Conservation (phyloP, 2,113 vertebrate species). For the Ovibos moschatus region DNA sequence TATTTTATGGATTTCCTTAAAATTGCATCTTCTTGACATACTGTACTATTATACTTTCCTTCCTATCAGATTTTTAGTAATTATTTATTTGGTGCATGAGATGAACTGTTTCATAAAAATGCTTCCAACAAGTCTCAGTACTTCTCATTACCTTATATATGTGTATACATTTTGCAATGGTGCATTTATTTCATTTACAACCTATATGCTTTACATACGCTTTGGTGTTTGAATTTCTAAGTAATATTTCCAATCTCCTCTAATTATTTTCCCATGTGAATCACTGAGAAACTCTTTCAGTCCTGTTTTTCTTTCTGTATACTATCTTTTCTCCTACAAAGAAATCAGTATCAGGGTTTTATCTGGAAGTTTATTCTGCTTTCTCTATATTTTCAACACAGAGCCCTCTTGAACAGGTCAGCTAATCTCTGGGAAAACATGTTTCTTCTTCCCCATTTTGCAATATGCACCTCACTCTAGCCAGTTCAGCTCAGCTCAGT, state of each 20-base stretch:
- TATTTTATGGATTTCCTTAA: not conserved
- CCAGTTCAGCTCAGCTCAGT: not conserved
- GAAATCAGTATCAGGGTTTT: not conserved
- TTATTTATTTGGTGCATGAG: not conserved
- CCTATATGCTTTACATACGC: not conserved
- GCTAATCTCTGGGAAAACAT: not conserved
- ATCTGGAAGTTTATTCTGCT: not conserved
- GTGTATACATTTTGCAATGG: no score
- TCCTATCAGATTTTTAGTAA: not conserved
- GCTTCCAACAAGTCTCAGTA: not conserved
- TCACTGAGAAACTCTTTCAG: not conserved
- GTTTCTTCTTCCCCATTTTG: not conserved
- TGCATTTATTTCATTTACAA: not conserved
- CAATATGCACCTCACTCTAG: not conserved
- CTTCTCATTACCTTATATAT: not conserved
- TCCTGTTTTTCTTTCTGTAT: slow-evolving; percentile 23
- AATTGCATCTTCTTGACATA: not conserved
- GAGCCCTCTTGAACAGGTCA: not conserved
- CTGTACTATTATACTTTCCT: not conserved
- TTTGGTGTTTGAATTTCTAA: not conserved
- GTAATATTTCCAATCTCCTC: not conserved
- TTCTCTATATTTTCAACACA: not conserved
- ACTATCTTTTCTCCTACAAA: not conserved
- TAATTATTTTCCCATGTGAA: slow-evolving; percentile 5
- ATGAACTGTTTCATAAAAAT: not conserved